Evolutionary conservation across 2,797 vertebrate genomes (phyloP).

Genomic region (Perdix hodgsoniae): DNA sequence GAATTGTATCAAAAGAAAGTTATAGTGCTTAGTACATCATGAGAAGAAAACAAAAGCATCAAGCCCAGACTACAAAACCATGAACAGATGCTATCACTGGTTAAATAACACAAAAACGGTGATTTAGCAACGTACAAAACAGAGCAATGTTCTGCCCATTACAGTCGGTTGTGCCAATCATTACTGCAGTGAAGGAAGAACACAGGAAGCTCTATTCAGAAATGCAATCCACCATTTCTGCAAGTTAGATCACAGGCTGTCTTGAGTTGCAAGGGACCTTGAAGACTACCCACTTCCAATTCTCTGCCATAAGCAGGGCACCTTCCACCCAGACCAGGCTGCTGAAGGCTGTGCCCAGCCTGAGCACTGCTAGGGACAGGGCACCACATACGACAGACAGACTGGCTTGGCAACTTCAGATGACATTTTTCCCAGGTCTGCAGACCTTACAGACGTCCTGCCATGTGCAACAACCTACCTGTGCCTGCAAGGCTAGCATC

Average conservation of each 20-base stretch:
- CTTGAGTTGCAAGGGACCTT: background rate
- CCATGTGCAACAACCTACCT: slow-evolving; percentile 80
- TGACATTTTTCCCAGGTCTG: rapidly evolving
- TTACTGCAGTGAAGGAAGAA: background rate
- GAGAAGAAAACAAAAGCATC: background rate
- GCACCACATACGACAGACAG: no score
- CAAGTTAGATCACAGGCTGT: no score
- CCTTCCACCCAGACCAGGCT: background rate
- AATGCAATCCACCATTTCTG: rapidly evolving
- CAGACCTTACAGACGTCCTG: background rate
- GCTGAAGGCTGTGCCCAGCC: background rate
- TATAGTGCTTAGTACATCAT: rapidly evolving
- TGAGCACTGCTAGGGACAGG: no score
- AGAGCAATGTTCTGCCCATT: background rate
- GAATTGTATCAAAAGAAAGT: background rate
- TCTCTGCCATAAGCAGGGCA: no score
- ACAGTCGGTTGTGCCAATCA: background rate
- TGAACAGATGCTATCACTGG: background rate
- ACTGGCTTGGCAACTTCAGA: background rate
- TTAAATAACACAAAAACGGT: background rate
- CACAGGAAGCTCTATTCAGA: background rate
- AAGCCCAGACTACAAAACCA: background rate
- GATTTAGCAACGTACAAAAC: background rate
- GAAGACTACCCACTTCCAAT: no score
- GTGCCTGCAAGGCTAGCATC: slow-evolving; percentile 87